Percentiles rank a stretch among this genome's conserved stretches.
phyloP scores from a whole-genome alignment of 2,888 invertebrate species.

The Epistrophe grossulariae region DNA sequence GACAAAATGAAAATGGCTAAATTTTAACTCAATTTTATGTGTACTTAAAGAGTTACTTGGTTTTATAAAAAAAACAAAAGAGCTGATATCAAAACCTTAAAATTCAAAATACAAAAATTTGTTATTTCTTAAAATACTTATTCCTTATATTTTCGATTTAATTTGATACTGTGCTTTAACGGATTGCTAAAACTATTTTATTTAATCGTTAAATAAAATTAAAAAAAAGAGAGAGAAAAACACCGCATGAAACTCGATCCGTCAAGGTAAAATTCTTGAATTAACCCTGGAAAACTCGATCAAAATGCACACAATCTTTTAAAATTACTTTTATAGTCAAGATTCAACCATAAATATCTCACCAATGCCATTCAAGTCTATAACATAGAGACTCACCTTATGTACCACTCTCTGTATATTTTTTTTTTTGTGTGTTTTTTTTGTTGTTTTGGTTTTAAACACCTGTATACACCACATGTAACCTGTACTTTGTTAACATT shows the following conservation, averaged over 20 bases:
- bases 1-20: too few relatives aligned
- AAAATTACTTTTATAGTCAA: constrained; percentile 48
- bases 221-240: background rate
- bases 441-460: constrained; percentile 44
- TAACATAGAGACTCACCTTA: background rate
- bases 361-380: constrained; percentile 30
- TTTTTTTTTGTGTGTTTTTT: too few relatives aligned
- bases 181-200: background rate
- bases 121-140: too few relatives aligned
- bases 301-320: background rate
- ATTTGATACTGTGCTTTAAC: background rate
- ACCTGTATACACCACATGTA: constrained; percentile 62
- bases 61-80: background rate
- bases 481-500: constrained; percentile 66
- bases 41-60: background rate
- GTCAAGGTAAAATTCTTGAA: background rate
- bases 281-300: too few relatives aligned
- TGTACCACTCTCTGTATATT: constrained; percentile 16
- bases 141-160: background rate
- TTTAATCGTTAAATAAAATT: background rate
- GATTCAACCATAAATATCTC: constrained; percentile 71
- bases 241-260: background rate
- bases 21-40: too few relatives aligned
- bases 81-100: constrained; percentile 1
- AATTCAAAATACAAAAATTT: background rate